These are phyloP conservation scores for Crypturellus tataupa DNA, from an alignment of 2,797 vertebrate genomes.

Conservation along the genomic window DNA sequence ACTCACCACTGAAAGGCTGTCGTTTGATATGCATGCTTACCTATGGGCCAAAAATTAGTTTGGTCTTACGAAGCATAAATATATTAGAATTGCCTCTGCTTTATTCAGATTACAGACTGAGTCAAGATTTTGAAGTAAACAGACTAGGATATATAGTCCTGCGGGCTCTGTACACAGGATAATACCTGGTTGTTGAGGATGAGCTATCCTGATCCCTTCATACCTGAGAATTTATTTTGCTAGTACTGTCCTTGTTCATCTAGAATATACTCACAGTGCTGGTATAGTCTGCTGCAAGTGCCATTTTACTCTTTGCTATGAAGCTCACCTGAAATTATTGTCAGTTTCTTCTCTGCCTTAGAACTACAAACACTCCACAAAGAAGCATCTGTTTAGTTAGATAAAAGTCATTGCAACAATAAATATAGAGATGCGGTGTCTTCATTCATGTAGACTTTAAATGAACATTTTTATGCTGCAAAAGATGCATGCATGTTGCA, in stretches of 20 bases:
- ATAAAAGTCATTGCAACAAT: neutral
- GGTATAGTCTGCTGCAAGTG: neutral
- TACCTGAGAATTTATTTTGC: neutral
- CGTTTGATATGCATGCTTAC: neutral
- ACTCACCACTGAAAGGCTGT: neutral
- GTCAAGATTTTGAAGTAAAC: neutral
- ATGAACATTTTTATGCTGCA: neutral
- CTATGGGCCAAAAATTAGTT: neutral
- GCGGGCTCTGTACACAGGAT: neutral
- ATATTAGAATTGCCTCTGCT: neutral
- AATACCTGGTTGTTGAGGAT: neutral
- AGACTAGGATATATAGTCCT: neutral
- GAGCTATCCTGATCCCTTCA: neutral
- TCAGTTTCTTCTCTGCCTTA: neutral
- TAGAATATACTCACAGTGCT: neutral
- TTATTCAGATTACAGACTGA: neutral
- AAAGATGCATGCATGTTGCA: neutral
- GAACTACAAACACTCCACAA: neutral
- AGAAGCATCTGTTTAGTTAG: neutral
- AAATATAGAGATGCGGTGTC: neutral
- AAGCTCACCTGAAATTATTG: neutral
- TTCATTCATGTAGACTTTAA: neutral
- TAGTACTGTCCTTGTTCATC: neutral
- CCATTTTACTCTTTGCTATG: neutral
- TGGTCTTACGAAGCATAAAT: neutral